Evolutionary conservation across 2,888 invertebrate species (phyloP).

Genomic region (Eupeodes latifasciatus): DNA sequence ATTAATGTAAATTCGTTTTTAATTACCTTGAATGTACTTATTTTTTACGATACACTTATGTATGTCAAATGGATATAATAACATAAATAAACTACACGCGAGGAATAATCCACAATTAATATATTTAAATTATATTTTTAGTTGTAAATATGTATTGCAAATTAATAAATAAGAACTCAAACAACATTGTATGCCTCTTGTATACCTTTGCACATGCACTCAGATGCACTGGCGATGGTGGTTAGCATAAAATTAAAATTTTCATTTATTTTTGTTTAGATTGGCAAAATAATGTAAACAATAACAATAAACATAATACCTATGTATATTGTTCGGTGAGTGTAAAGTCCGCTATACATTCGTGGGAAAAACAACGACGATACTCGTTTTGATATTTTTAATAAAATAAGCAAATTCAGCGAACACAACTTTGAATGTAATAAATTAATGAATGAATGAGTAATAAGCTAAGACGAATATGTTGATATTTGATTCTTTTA

Average conservation of each 20-base stretch:
- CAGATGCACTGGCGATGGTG: neutral
- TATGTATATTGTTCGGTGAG: neutral
- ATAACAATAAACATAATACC: constrained; percentile 17
- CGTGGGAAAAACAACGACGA: constrained; percentile 1
- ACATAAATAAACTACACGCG: neutral
- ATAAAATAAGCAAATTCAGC: constrained; percentile 2
- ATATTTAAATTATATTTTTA: constrained; percentile 1
- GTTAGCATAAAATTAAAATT: neutral
- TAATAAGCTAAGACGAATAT: neutral
- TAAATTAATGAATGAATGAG: neutral
- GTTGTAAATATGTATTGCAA: neutral
- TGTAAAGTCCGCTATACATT: neutral
- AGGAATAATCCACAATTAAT: neutral
- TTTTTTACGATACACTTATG: neutral
- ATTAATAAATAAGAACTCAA: neutral
- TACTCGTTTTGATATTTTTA: neutral
- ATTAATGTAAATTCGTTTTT: constrained; percentile 4
- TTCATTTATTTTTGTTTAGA: constrained; percentile 1
- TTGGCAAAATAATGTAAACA: constrained; percentile 26
- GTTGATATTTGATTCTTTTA: constrained; percentile 1
- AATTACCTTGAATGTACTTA: neutral
- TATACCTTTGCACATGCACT: neutral
- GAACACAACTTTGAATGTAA: neutral
- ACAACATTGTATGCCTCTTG: neutral
- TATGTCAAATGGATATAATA: neutral